phyloP scores from a whole-genome alignment of 64 coral and sea anemone genomes.

The Stichodactyla mertensii region DNA sequence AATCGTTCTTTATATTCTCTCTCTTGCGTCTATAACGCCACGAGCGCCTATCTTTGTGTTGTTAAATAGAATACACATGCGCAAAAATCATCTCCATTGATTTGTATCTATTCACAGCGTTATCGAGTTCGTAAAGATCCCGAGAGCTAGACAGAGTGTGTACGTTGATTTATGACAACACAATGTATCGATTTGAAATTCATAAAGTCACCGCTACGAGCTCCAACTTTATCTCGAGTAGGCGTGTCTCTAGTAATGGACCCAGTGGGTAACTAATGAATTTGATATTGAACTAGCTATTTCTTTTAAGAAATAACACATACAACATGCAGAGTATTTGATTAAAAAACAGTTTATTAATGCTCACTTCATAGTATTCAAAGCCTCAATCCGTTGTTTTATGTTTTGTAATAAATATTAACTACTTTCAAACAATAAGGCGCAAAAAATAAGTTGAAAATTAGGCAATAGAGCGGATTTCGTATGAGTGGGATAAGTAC shows the following conservation, averaged over 20 bases:
- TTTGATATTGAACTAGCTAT: background rate
- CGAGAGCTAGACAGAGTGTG: no score
- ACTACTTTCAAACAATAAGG: background rate
- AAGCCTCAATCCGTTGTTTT: background rate
- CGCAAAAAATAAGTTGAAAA: background rate
- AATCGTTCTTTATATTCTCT: no score
- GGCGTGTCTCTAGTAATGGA: background rate
- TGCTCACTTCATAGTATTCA: background rate
- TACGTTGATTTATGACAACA: no score
- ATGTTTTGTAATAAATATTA: background rate
- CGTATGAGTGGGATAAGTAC: no score
- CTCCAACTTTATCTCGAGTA: background rate
- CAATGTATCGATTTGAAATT: no score
- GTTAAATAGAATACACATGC: no score
- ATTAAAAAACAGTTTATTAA: background rate
- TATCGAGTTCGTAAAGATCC: no score
- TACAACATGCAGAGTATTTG: background rate
- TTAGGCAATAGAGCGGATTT: background rate
- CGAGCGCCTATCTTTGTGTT: no score
- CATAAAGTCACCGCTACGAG: no score
- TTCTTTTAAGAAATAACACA: background rate
- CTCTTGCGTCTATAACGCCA: no score
- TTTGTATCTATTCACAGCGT: no score
- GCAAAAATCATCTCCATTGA: no score
- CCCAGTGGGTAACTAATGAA: background rate